A percentile compares a stretch with the other conserved stretches of the same genome.
Conservation (phyloP, 2,888 invertebrate genomes). For the Drosophila lutescens region DNA sequence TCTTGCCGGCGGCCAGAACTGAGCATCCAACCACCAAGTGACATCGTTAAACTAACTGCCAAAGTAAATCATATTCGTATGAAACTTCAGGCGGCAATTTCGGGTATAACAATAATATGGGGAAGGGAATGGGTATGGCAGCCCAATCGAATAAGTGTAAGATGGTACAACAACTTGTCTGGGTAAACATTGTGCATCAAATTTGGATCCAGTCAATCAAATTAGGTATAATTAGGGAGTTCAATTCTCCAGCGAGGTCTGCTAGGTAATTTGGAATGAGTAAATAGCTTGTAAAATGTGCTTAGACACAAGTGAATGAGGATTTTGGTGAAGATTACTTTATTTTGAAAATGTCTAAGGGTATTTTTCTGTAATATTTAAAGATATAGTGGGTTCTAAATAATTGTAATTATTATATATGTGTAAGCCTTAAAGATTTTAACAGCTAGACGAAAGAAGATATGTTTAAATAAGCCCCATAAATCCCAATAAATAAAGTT, state of each 20-base stretch:
- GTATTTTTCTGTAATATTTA: too few species aligned
- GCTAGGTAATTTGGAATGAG: not conserved
- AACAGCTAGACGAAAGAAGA: too few species aligned
- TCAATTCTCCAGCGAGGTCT: not conserved
- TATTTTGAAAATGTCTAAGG: too few species aligned
- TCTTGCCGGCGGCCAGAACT: constrained; percentile 50
- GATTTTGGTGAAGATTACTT: not conserved
- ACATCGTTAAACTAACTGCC: constrained; percentile 61
- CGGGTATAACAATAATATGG: constrained; percentile 7
- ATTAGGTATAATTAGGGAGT: constrained; percentile 14
- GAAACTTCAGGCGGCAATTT: constrained; percentile 19
- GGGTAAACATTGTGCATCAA: constrained; percentile 19
- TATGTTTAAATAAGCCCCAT: too few species aligned
- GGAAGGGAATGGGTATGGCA: not conserved
- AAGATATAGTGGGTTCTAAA: too few species aligned
- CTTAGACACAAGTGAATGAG: not conserved
- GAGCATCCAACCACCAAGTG: constrained; percentile 52
- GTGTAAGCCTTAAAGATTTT: too few species aligned
- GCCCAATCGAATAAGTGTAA: constrained; percentile 6
- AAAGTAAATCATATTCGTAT: constrained; percentile 58
- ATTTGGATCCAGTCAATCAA: constrained; percentile 26
- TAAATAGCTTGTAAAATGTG: not conserved
- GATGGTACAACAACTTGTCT: constrained; percentile 12
- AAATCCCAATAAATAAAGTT: not conserved
- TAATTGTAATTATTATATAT: too few species aligned